A percentile compares a stretch with the other conserved stretches of the same genome.
These are phyloP conservation scores for Malthinus flaveolus DNA, from an alignment of 2,888 invertebrate species.

Conservation along the genomic window DNA sequence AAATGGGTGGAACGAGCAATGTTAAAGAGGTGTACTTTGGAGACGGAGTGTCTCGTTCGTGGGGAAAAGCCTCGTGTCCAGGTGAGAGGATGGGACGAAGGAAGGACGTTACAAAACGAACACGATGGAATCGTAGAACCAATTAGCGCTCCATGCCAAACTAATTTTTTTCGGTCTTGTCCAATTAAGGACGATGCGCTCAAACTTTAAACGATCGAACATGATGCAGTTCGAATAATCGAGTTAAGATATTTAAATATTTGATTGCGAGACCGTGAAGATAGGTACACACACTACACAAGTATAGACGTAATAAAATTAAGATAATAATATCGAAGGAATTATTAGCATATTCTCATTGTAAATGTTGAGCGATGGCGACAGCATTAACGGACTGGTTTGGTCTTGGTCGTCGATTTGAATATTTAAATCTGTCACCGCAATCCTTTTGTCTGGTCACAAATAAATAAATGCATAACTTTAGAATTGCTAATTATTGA, in stretches of 20 bases:
- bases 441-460: constrained; percentile 50
- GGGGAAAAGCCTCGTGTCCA: too few relatives aligned
- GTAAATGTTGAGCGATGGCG: constrained; percentile 32
- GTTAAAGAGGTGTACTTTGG: too few relatives aligned
- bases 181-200: background rate
- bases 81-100: too few relatives aligned
- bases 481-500: constrained; percentile 54
- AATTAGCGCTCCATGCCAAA: background rate
- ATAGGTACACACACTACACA: background rate
- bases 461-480: constrained; percentile 51
- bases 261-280: background rate
- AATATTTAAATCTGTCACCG: constrained; percentile 53
- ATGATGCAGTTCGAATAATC: background rate
- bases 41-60: too few relatives aligned
- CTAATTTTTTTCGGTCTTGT: background rate
- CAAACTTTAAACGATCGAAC: background rate
- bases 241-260: background rate
- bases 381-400: constrained; percentile 43
- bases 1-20: too few relatives aligned
- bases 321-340: constrained; percentile 22
- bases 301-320: constrained; percentile 18
- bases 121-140: too few relatives aligned
- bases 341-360: constrained; percentile 31
- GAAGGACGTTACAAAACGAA: too few relatives aligned
- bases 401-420: constrained; percentile 46